Conservation (phyloP, 2,888 invertebrate genomes). For the Microplitis deprimator region DNA sequence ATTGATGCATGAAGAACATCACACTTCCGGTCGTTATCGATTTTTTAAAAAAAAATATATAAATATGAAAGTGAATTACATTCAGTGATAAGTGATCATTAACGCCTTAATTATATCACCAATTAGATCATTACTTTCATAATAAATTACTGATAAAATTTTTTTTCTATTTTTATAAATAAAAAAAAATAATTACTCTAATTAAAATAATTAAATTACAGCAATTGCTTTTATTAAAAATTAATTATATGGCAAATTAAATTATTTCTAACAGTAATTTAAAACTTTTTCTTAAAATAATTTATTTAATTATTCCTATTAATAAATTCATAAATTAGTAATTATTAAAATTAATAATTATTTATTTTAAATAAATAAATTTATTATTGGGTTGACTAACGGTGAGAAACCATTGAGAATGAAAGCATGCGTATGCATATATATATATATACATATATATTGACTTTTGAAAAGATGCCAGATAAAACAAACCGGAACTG, state of each 20-base stretch:
- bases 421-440: constrained; percentile 44
- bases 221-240: too few species aligned
- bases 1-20: not conserved
- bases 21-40: not conserved
- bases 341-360: not conserved
- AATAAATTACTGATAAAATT: not conserved
- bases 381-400: constrained; percentile 58
- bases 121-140: not conserved
- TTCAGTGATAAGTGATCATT: not conserved
- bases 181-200: not conserved
- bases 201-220: not conserved
- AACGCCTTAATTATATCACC: not conserved
- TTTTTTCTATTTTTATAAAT: not conserved
- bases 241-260: not conserved
- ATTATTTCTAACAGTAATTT: not conserved
- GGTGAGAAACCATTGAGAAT: constrained; percentile 48
- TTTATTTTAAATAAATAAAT: not conserved
- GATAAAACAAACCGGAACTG: not conserved
- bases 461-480: constrained; percentile 44
- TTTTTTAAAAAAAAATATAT: not conserved
- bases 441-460: constrained; percentile 15
- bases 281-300: not conserved
- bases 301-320: not conserved
- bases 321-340: not conserved
- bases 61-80: not conserved